Conservation (phyloP, 2,888 invertebrate species). For the Aphrophora alni region DNA sequence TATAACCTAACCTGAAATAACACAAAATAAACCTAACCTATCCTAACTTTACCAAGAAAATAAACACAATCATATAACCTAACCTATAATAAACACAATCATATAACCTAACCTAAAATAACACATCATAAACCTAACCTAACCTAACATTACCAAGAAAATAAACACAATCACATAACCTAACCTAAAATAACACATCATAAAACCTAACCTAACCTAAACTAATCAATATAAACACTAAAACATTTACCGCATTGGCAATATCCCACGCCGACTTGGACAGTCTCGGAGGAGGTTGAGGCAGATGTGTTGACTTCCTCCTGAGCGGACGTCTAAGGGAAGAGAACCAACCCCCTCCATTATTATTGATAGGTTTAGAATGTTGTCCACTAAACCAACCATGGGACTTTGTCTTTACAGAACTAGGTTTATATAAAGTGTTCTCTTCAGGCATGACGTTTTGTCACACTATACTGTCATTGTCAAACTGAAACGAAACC, state of each 20-base stretch:
- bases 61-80: no score
- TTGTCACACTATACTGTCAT: background rate
- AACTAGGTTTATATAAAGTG: background rate
- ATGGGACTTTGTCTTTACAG: background rate
- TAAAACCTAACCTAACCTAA: no score
- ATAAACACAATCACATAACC: no score
- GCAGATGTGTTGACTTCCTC: constrained; percentile 52
- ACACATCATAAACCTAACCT: no score
- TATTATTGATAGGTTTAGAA: background rate
- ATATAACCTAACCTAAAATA: no score
- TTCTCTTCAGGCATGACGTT: background rate
- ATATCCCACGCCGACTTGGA: constrained; percentile 67
- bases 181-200: no score
- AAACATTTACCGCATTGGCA: constrained; percentile 55
- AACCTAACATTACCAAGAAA: no score
- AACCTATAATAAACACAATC: no score
- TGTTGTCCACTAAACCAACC: constrained; percentile 24
- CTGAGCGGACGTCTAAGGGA: constrained; percentile 72
- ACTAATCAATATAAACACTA: no score
- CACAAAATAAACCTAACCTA: no score
- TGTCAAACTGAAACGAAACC: background rate
- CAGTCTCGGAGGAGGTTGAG: constrained; percentile 48
- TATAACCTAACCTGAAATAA: no score
- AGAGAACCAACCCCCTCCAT: constrained; percentile 72
- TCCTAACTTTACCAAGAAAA: no score